Conservation (phyloP, 2,888 invertebrate genomes). For the Pyrrhia umbra region DNA sequence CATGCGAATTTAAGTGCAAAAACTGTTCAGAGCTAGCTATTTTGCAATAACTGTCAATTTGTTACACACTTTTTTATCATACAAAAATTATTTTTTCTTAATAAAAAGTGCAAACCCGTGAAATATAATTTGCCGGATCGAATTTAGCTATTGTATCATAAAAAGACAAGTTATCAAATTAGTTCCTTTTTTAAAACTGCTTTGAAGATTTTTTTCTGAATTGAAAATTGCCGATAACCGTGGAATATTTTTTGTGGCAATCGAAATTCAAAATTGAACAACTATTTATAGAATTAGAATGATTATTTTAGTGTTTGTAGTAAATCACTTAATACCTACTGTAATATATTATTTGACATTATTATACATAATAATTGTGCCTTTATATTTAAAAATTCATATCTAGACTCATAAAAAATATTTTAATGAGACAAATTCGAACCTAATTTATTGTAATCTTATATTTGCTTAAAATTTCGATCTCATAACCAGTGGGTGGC, state of each 20-base stretch:
- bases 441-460: conserved; percentile 47
- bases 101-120: conserved; percentile 58
- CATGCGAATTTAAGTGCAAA: conserved; percentile 38
- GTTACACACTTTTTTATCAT: conserved; percentile 47
- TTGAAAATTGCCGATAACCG: conserved; percentile 37
- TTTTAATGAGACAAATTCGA: conserved; percentile 43
- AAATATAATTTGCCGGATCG: conserved; percentile 61
- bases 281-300: conserved; percentile 17
- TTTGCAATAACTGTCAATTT: conserved; percentile 50
- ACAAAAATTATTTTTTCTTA: conserved; percentile 21
- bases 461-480: conserved; percentile 31
- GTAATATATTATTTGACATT: conserved; percentile 1
- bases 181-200: conserved; percentile 31
- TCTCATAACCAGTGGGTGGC: conserved; percentile 52
- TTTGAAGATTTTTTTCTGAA: conserved; percentile 33
- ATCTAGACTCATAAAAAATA: conserved; percentile 39
- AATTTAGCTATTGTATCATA: conserved; percentile 49
- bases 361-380: background rate
- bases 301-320: background rate
- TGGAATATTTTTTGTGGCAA: conserved; percentile 25
- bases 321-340: background rate
- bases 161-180: conserved; percentile 50
- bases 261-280: conserved; percentile 17
- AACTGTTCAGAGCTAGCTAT: conserved; percentile 38
- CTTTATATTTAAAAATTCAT: background rate